These are phyloP conservation scores for Calidris pygmaea DNA, from an alignment of 2,113 vertebrate species.

Conservation along the genomic window DNA sequence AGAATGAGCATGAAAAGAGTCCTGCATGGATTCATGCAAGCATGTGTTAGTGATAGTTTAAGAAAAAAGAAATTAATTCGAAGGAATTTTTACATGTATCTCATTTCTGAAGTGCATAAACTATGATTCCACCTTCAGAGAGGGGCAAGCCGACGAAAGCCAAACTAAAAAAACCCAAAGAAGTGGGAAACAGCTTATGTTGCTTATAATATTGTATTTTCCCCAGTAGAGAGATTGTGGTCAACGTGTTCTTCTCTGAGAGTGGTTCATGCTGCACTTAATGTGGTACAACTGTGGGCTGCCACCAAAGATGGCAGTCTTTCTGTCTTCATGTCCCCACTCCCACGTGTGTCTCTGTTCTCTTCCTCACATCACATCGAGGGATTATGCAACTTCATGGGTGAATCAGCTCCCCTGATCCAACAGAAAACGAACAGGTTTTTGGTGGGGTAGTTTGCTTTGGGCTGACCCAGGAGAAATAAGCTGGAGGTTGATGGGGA, in stretches of 20 bases:
- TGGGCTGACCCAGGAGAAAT: not conserved
- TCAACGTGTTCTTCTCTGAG: not conserved
- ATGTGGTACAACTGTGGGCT: not conserved
- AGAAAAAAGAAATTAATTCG: not conserved
- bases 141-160: not conserved
- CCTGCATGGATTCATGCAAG: not conserved
- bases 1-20: not conserved
- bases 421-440: not conserved
- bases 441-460: not conserved
- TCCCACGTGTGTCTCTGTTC: not conserved
- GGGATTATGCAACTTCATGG: not conserved
- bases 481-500: not conserved
- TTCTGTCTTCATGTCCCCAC: not conserved
- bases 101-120: not conserved
- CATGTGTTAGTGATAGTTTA: not conserved
- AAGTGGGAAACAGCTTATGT: not conserved
- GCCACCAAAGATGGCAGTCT: not conserved
- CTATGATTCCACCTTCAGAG: not conserved
- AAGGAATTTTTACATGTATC: not conserved
- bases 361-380: not conserved
- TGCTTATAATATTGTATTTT: not conserved
- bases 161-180: not conserved
- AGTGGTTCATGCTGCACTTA: not conserved
- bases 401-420: not conserved
- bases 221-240: not conserved